Evolutionary conservation across 2,888 invertebrate genomes (phyloP).

Genomic region (Oxyteleia sp.): DNA sequence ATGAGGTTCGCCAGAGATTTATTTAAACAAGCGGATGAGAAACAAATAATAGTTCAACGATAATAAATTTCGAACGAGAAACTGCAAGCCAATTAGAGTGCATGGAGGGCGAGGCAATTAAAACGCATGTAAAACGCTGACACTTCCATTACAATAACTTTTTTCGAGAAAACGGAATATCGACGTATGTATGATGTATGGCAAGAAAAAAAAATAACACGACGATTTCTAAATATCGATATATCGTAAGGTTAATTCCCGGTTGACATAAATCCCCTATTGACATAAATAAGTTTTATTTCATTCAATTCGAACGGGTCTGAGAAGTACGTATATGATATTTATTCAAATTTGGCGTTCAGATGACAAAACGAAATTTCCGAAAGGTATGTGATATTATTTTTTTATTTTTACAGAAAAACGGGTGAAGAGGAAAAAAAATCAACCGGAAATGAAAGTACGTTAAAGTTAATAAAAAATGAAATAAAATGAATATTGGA

Average conservation of each 20-base stretch:
- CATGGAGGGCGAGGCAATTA: constrained; percentile 7
- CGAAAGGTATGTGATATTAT: too few species aligned
- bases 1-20: too few species aligned
- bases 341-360: constrained; percentile 34
- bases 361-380: too few species aligned
- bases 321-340: constrained; percentile 17
- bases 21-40: constrained; percentile 12
- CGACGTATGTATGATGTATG: constrained; percentile 34
- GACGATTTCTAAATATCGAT: constrained; percentile 8
- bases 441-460: too few species aligned
- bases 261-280: neutral
- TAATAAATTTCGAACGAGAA: constrained; percentile 19
- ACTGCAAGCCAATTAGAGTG: constrained; percentile 12
- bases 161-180: constrained; percentile 16
- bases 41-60: constrained; percentile 21
- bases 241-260: constrained; percentile 3
- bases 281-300: too few species aligned
- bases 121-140: constrained; percentile 19
- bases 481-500: too few species aligned
- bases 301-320: constrained; percentile 7
- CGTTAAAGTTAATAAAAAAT: too few species aligned
- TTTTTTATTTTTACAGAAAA: too few species aligned
- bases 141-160: constrained; percentile 36
- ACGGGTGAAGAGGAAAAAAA: too few species aligned
- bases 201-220: constrained; percentile 17